Evolutionary conservation across 2,113 vertebrate species (phyloP), one percentile per base, ranked within the genome.

Genomic region (Sander vitreus): DNA sequence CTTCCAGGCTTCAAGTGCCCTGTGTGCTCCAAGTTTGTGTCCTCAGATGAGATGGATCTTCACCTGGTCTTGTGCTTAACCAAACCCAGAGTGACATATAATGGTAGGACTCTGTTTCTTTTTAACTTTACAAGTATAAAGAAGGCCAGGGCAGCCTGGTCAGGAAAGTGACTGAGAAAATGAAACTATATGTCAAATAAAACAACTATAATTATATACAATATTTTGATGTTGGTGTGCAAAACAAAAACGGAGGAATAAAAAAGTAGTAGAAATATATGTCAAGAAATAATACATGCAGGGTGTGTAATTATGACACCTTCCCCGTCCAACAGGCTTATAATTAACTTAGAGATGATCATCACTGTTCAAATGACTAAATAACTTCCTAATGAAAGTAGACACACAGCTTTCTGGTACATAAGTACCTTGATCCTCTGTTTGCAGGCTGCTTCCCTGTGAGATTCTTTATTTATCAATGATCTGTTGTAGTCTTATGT

Each of bases 11-110:
- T 98, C 94, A 98, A 97, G 95, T 98, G 97, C 91, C 98, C 98
- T 48, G 96, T 98, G 72, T 99, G 98, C 95, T 98, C 97, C 92
- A 99, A 98, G 95, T 97, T 97, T 91, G 95, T 99, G 91, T 96
- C 97, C 65, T 97, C 97, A 16, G 98, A 99, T 14, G 97, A 99
- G 95, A 98, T 99, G 97, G 97, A 99, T 89, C 96, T 98, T 81
- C 98, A 99, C 95, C 97, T 99, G 87, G 97, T 98, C 82, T 95
- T 99, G 96, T 99, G 97, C 92, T 95, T 99, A 95, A 98, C 97
- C 82, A 99, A 98, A 90, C 98, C 98, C 91, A 96, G 98, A 93
- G 97, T 98, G 92, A 98, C 97, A 5, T 99, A 99, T 90, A 99
- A 99, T 77, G 98, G 98, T 99, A 96, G 95, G 96, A 92, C 58